phyloP scores from a whole-genome alignment of 2,888 invertebrate genomes.

The Cephonodes hylas region DNA sequence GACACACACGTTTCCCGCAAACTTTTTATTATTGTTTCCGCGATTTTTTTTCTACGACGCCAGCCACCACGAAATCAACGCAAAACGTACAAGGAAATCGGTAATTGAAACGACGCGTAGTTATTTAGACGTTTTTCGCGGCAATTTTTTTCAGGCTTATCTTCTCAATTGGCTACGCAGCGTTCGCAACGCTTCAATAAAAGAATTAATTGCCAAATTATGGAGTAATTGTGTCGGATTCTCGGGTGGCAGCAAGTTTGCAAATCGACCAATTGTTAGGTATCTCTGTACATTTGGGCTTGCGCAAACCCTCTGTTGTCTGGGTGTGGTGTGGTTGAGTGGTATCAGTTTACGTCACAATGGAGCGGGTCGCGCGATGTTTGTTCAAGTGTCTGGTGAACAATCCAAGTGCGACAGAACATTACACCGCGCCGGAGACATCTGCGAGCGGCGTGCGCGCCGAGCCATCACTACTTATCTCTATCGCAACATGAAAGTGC shows the following conservation, averaged over 20 bases:
- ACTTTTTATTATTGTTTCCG: conserved; percentile 35
- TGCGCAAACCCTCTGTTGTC: neutral
- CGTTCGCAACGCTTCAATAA: neutral
- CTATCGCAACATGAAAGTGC: neutral
- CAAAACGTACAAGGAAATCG: neutral
- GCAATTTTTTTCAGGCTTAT: neutral
- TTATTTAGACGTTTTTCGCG: neutral
- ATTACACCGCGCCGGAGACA: neutral
- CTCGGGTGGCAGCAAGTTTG: neutral
- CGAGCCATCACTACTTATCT: neutral
- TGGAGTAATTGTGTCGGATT: neutral
- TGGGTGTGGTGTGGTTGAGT: conserved; percentile 11
- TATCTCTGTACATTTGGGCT: neutral
- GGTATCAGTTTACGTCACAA: conserved; percentile 39
- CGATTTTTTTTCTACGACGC: conserved; percentile 26
- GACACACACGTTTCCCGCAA: conserved; percentile 40
- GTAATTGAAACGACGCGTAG: neutral
- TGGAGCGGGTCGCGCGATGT: conserved; percentile 54
- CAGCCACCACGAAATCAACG: neutral
- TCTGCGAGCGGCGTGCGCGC: neutral
- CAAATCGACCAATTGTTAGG: neutral
- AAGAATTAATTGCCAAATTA: neutral
- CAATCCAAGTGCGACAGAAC: conserved; percentile 36
- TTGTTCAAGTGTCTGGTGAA: conserved; percentile 57
- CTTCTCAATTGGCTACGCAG: neutral